phyloP scores from a whole-genome alignment of 2,888 invertebrate genomes.

The Byasa hedistus region DNA sequence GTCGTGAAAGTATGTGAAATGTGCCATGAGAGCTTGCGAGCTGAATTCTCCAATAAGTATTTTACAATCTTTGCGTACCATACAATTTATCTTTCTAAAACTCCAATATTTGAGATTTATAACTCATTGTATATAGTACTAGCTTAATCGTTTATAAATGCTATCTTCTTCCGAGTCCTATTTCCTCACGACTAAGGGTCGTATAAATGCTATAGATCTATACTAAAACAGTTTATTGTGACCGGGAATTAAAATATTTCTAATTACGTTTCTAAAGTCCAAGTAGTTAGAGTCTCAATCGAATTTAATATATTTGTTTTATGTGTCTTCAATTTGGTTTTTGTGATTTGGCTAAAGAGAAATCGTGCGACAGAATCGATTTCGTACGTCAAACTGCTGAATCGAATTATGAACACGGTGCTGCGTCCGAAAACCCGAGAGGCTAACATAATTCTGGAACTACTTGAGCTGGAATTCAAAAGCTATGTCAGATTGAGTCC shows the following conservation, averaged over 20 bases:
- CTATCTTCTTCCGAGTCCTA: too few relatives aligned
- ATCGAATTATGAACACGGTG: background rate
- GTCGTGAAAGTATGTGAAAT: conserved; percentile 1
- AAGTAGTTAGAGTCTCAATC: too few relatives aligned
- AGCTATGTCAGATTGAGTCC: too few relatives aligned
- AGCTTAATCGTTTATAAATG: background rate
- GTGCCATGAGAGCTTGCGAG: background rate
- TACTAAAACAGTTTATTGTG: too few relatives aligned
- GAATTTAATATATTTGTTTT: background rate
- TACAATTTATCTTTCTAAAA: background rate
- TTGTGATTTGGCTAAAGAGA: background rate
- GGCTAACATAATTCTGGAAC: background rate
- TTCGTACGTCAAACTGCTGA: background rate
- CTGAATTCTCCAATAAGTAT: background rate
- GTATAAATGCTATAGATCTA: too few relatives aligned
- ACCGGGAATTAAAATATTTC: too few relatives aligned
- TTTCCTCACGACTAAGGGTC: too few relatives aligned
- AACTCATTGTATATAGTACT: background rate
- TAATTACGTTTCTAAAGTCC: too few relatives aligned
- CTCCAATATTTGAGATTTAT: background rate
- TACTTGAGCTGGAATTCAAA: background rate
- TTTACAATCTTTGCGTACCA: background rate
- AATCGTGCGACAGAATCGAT: background rate
- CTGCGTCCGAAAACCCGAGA: background rate
- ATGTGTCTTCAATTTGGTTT: background rate